A percentile compares a stretch with the other conserved stretches of the same genome.
These are phyloP conservation scores for Torymus aiolomorphi DNA, from an alignment of 2,888 invertebrate genomes.

Conservation along the genomic window DNA sequence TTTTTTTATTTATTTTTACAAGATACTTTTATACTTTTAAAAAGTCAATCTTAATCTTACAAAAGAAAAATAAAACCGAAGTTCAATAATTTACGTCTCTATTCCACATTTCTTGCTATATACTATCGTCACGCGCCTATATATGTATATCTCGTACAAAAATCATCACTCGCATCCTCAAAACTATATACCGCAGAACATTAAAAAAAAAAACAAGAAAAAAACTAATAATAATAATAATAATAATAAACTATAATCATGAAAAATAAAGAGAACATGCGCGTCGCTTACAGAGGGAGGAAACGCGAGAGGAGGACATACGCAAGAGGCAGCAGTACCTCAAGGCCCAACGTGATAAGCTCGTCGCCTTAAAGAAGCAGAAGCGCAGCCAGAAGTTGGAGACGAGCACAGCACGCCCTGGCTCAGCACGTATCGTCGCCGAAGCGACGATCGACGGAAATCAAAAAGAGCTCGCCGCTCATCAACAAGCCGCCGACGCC, in stretches of 20 bases:
- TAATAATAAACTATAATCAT: neutral
- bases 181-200: neutral
- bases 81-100: neutral
- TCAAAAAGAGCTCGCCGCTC: conserved; percentile 64
- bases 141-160: conserved; percentile 1
- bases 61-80: neutral
- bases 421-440: conserved; percentile 69
- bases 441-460: conserved; percentile 71
- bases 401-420: conserved; percentile 77
- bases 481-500: conserved; percentile 69
- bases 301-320: conserved; percentile 79
- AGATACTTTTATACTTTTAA: neutral
- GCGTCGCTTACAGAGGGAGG: conserved; percentile 46
- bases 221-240: no score
- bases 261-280: conserved; percentile 60
- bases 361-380: conserved; percentile 91
- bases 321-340: conserved; percentile 89
- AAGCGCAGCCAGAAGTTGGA: conserved; percentile 88
- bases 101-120: neutral
- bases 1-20: neutral
- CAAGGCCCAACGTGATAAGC: conserved; percentile 91
- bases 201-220: no score
- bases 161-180: neutral
- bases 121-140: neutral
- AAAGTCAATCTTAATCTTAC: neutral